A percentile compares a stretch with the other conserved stretches of the same genome.
Evolutionary conservation across 2,888 invertebrate genomes (phyloP).

Genomic region (Biston betularia): DNA sequence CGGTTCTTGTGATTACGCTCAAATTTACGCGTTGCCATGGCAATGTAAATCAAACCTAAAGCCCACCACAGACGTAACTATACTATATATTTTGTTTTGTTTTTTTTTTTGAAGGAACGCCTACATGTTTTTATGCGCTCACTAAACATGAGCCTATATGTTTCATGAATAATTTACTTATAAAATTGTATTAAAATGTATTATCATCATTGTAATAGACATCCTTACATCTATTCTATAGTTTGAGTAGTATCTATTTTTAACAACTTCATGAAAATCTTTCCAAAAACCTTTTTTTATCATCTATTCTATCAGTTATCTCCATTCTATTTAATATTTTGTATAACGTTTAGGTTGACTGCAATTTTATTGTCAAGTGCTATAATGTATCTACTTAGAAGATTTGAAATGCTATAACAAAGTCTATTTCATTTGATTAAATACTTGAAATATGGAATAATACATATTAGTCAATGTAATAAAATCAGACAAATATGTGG

Average conservation of each 20-base stretch:
- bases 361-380: slow-evolving; percentile 44
- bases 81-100: too few relatives aligned
- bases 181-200: slow-evolving; percentile 8
- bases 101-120: too few relatives aligned
- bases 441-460: slow-evolving; percentile 21
- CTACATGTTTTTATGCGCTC: too few relatives aligned
- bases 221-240: slow-evolving; percentile 29
- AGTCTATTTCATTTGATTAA: slow-evolving; percentile 24
- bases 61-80: too few relatives aligned
- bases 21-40: too few relatives aligned
- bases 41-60: too few relatives aligned
- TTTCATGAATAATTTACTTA: slow-evolving; percentile 8
- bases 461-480: slow-evolving; percentile 17
- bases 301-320: slow-evolving; percentile 20
- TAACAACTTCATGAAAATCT: slow-evolving; percentile 41
- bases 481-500: slow-evolving; percentile 16
- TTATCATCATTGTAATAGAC: slow-evolving; percentile 12
- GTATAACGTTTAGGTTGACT: slow-evolving; percentile 25
- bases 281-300: slow-evolving; percentile 36
- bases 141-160: neutral
- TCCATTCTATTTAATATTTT: slow-evolving; percentile 16
- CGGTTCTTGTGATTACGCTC: too few relatives aligned
- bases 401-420: slow-evolving; percentile 14
- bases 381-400: slow-evolving; percentile 30
- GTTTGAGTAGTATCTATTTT: slow-evolving; percentile 22